Base-by-base conservation (phyloP, 2,113 vertebrate genomes). In the Tonatia bakeri region DNA sequence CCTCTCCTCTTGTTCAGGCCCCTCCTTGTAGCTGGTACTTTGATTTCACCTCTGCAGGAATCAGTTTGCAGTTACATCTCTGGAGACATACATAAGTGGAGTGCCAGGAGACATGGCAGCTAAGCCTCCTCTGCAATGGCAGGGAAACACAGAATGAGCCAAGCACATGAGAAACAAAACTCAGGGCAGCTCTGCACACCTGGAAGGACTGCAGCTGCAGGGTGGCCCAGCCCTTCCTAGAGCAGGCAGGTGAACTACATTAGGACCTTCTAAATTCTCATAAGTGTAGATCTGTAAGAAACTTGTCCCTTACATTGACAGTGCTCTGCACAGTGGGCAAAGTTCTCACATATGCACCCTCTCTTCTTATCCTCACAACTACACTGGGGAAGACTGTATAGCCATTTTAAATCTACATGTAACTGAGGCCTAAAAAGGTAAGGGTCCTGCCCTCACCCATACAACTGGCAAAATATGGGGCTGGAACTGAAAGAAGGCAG, bases 61-160 rank as follows among this genome's bases (percentile, higher is more conserved):
- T 45, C 33, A 24, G 8, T 45, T 7, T 45, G 31, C 22, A 73
- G 15, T 65, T 17, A 69, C 45, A 36, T 54, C 45, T 31, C 45
- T 82, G 28, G 33, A 84, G 36, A 56, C 31, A 15, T 12, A 15
- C 16, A 81, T 59, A 73, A 31, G 79, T 81, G 38, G 79, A n/a
- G 16, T 13, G 24, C 16, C 28, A 5, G 12, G 12, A 67, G 75
- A 70, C 0, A 0, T 5, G 14, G 52, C 10, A 4, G 8, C 45
- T 24, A 40, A n/a, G 40, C 43, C 16, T 45, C 28, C n/a, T 24
- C 24, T 90, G 5, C 17, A 15, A 33, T 4, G 33, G 6, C 26
- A 3, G 19, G 40, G 38, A 75, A 33, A 15, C 19, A 22, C 36
- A 54, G 36, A 38, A 36, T 4, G 36, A 86, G 40, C 24, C 75